A percentile compares a stretch with the other conserved stretches of the same genome.
Evolutionary conservation across 2,888 invertebrate species (phyloP).

Genomic region (Ctena decussata): DNA sequence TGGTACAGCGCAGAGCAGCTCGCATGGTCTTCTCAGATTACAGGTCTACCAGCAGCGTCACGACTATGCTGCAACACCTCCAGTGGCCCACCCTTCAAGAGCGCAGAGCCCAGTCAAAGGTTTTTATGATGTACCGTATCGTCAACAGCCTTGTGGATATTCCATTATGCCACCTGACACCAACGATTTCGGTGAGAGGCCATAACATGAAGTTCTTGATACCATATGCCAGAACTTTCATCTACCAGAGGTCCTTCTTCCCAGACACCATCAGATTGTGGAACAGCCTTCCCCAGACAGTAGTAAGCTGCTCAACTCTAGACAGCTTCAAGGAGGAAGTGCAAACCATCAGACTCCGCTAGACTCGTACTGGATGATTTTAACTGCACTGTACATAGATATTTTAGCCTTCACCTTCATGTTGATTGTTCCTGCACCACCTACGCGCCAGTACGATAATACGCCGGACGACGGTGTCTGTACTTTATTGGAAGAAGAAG

Average conservation of each 20-base stretch:
- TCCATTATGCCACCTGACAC: conserved; percentile 12
- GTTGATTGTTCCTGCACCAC: conserved; percentile 7
- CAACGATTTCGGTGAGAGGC: conserved; percentile 16
- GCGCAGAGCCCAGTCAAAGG: too few relatives aligned
- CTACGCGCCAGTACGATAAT: neutral
- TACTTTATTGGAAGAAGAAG: too few relatives aligned
- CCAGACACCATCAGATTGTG: conserved; percentile 28
- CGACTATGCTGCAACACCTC: conserved; percentile 16
- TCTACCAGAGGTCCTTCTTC: conserved; percentile 26
- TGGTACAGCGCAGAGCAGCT: conserved; percentile 26
- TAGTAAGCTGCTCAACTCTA: conserved; percentile 22
- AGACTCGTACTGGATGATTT: conserved; percentile 1
- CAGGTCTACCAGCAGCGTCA: conserved; percentile 17
- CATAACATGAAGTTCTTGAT: conserved; percentile 11
- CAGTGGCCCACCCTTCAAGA: conserved; percentile 13
- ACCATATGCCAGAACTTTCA: conserved; percentile 26
- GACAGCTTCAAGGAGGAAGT: conserved; percentile 35
- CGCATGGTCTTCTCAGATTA: conserved; percentile 29
- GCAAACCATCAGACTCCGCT: neutral
- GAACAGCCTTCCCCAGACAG: conserved; percentile 13
- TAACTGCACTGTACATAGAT: conserved; percentile 4
- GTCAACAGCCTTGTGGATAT: conserved; percentile 24
- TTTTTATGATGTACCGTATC: too few relatives aligned
- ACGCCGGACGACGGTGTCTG: neutral
- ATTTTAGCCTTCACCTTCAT: neutral